Evolutionary conservation across 2,113 vertebrate species (phyloP).

Genomic region (Ondatra zibethicus): DNA sequence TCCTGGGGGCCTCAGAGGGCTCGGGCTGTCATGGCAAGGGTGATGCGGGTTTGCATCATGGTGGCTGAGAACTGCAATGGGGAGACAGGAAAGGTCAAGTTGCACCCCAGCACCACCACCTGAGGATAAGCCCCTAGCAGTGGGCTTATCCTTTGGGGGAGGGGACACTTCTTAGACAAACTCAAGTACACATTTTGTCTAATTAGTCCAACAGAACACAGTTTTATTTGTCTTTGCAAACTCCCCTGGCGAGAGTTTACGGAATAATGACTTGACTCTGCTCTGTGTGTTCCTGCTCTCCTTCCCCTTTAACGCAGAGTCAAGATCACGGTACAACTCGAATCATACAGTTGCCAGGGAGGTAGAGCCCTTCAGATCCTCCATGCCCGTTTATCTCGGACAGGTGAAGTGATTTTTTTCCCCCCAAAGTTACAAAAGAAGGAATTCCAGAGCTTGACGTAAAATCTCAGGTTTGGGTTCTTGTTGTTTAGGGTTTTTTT

Average conservation of each 20-base stretch:
- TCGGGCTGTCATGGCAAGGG: not conserved
- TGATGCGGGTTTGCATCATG: not conserved
- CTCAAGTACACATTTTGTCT: not conserved
- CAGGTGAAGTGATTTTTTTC: not conserved
- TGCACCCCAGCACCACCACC: too few species aligned
- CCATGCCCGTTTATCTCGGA: not conserved
- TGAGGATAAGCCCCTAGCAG: not conserved
- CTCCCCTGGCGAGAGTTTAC: not conserved
- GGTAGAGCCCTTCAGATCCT: not conserved
- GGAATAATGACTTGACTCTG: not conserved
- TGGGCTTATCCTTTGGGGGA: not conserved
- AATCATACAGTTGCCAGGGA: not conserved
- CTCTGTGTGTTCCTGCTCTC: not conserved
- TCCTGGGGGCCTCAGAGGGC: not conserved
- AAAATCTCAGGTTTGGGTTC: not conserved
- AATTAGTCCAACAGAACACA: not conserved
- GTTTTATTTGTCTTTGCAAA: not conserved
- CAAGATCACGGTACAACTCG: not conserved
- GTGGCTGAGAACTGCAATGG: not conserved
- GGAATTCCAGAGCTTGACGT: not conserved
- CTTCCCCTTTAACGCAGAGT: not conserved
- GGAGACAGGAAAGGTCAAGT: not conserved
- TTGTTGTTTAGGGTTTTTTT: not conserved
- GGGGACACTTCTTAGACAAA: not conserved
- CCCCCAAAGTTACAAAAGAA: not conserved